A percentile compares a stretch with the other conserved stretches of the same genome.
phyloP scores from a whole-genome alignment of 2,113 vertebrate genomes.

The Phyllostomus hastatus region DNA sequence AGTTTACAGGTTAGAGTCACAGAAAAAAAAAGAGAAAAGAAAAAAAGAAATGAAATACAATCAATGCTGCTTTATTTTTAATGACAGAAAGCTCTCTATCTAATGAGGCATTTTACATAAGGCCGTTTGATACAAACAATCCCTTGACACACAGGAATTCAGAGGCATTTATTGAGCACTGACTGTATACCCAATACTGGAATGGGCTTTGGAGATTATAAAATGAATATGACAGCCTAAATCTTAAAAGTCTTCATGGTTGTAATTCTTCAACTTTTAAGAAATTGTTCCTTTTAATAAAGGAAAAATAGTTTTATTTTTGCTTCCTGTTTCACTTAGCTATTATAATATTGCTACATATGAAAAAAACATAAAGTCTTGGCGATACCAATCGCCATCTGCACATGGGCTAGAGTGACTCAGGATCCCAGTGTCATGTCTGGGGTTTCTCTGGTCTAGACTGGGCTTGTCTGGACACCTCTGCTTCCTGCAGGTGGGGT shows the following conservation, averaged over 20 bases:
- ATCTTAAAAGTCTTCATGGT: background rate
- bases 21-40: too few species aligned
- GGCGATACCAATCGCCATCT: background rate
- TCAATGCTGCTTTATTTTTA: background rate
- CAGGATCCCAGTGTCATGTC: background rate
- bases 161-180: background rate
- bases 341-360: background rate
- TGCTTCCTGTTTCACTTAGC: background rate
- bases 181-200: background rate
- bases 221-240: background rate
- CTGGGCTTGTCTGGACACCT: background rate
- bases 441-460: background rate
- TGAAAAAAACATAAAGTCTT: background rate
- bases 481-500: background rate
- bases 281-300: background rate
- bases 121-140: background rate
- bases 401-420: background rate
- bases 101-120: background rate
- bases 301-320: background rate
- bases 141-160: background rate
- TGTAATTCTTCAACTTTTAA: conserved; percentile 13
- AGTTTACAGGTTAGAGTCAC: too few species aligned
- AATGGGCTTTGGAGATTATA: background rate
- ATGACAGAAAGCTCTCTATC: background rate
- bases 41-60: conserved; percentile 1